phyloP scores from a whole-genome alignment of 2,113 vertebrate species.

The Zapornia atra region DNA sequence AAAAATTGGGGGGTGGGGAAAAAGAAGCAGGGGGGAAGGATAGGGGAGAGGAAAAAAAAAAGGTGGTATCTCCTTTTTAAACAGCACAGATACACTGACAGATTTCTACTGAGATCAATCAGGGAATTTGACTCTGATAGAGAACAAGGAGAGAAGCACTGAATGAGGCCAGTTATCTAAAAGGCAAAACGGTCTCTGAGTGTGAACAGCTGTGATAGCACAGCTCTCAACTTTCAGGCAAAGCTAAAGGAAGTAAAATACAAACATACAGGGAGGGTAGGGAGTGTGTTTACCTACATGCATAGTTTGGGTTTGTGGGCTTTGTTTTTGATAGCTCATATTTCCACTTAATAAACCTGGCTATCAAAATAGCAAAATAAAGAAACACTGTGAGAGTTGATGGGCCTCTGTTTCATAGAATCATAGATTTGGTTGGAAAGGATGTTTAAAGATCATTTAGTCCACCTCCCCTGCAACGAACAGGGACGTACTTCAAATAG shows the following conservation, averaged over 20 bases:
- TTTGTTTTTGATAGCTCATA: background rate
- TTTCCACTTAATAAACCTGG: background rate
- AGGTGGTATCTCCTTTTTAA: background rate
- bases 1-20: background rate
- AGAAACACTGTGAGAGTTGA: background rate
- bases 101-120: background rate
- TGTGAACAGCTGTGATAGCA: background rate
- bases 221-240: background rate
- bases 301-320: background rate
- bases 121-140: background rate
- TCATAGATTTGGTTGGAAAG: background rate
- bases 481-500: background rate
- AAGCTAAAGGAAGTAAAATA: background rate
- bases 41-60: too few relatives aligned
- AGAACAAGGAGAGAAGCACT: background rate
- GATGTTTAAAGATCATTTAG: background rate
- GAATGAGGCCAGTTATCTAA: background rate
- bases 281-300: background rate
- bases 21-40: too few relatives aligned
- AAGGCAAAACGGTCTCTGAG: background rate
- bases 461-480: accelerated
- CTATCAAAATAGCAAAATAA: background rate
- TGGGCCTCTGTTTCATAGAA: background rate
- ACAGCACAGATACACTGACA: background rate
- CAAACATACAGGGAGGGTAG: accelerated